A percentile compares a stretch with the other conserved stretches of the same genome.
Evolutionary conservation across 2,113 vertebrate species (phyloP).

Genomic region (Gadus chalcogrammus): DNA sequence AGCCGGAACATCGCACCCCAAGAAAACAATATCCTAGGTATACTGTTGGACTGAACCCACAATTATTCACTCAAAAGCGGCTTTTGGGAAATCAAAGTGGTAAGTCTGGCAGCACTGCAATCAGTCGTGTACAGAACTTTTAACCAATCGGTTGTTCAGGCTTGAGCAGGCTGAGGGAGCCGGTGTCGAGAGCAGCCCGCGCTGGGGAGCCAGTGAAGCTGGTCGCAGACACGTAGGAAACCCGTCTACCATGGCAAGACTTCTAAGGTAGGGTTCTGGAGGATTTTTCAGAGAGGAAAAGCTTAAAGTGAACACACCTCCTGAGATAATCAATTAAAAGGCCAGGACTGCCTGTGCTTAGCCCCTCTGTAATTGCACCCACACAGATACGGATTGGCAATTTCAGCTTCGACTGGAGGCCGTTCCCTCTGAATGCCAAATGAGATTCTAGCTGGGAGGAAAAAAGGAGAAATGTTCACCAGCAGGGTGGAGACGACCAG

Average conservation of each 20-base stretch:
- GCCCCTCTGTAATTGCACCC: slow-evolving; percentile 34
- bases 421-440: background rate
- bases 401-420: background rate
- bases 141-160: too few species aligned
- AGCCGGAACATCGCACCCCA: too few species aligned
- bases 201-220: too few species aligned
- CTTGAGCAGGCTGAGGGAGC: too few species aligned
- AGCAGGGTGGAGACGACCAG: slow-evolving; percentile 92
- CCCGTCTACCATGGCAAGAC: background rate
- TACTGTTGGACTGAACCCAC: too few species aligned
- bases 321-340: slow-evolving; percentile 27
- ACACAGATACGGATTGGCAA: slow-evolving; percentile 20
- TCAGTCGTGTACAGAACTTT: too few species aligned
- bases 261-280: slow-evolving; percentile 39
- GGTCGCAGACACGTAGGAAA: too few species aligned
- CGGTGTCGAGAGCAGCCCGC: too few species aligned
- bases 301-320: slow-evolving; percentile 58
- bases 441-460: background rate
- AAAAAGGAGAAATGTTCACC: slow-evolving; percentile 70
- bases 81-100: too few species aligned
- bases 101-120: too few species aligned
- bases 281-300: slow-evolving; percentile 39
- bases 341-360: slow-evolving; percentile 36
- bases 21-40: too few species aligned
- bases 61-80: too few species aligned